Conservation (phyloP, 2,888 invertebrate species). For the Kryphioiulus occultus region DNA sequence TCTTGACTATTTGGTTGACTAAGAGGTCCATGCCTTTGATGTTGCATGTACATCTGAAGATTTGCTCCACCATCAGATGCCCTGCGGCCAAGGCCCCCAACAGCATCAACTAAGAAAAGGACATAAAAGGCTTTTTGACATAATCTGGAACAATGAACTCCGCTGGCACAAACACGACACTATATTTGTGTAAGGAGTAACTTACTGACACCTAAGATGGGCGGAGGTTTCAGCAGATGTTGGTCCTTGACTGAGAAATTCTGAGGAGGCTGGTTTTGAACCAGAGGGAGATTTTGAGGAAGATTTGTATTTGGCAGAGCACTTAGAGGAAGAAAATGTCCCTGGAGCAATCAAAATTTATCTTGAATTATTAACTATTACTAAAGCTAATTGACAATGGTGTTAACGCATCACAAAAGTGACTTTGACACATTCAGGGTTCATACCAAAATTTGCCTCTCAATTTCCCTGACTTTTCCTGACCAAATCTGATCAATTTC, state of each 20-base stretch:
- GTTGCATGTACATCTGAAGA: slow-evolving; percentile 75
- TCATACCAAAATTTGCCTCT: too few species aligned
- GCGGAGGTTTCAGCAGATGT: slow-evolving; percentile 91
- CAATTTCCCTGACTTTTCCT: too few species aligned
- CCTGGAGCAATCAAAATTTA: slow-evolving; percentile 39
- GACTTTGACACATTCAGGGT: too few species aligned
- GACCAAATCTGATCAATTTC: too few species aligned
- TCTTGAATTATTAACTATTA: background rate
- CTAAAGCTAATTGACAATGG: background rate
- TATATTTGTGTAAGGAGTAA: background rate
- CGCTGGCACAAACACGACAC: background rate
- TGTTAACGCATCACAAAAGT: background rate
- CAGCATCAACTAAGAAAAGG: slow-evolving; percentile 53
- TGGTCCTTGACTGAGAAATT: slow-evolving; percentile 92
- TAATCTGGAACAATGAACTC: background rate
- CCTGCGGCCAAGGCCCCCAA: slow-evolving; percentile 72
- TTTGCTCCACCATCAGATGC: slow-evolving; percentile 97
- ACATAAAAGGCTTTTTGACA: background rate
- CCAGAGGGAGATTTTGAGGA: slow-evolving; percentile 81
- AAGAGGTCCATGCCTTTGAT: slow-evolving; percentile 65
- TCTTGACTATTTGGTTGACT: slow-evolving; percentile 69
- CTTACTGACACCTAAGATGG: slow-evolving; percentile 72
- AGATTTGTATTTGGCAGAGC: slow-evolving; percentile 81
- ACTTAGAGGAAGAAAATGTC: slow-evolving; percentile 55
- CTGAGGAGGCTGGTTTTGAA: slow-evolving; percentile 82